phyloP scores from a whole-genome alignment of 2,888 invertebrate genomes.

The Dryocosmus kuriphilus region DNA sequence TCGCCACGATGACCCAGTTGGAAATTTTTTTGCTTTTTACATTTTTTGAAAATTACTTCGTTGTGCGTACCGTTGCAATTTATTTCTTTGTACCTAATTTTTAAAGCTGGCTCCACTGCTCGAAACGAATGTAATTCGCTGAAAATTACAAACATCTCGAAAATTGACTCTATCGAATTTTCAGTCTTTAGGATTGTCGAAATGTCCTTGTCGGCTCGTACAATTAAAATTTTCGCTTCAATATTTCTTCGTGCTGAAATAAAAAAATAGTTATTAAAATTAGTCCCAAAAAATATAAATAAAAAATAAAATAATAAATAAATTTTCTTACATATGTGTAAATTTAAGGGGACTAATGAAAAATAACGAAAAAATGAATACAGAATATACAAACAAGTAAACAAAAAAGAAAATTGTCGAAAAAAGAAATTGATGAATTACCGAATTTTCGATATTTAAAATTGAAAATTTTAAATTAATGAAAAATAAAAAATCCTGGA shows the following conservation, averaged over 20 bases:
- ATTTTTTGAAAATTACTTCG: conserved; percentile 64
- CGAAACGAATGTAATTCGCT: conserved; percentile 86
- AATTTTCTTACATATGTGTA: too few relatives aligned
- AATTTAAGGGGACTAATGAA: too few relatives aligned
- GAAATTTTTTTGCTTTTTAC: conserved; percentile 66
- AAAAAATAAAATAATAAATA: too few relatives aligned
- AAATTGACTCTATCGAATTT: conserved; percentile 79
- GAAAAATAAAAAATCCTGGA: too few relatives aligned
- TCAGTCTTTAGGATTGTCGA: conserved; percentile 78
- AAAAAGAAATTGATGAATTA: too few relatives aligned
- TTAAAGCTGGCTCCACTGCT: conserved; percentile 89
- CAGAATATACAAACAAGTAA: too few relatives aligned
- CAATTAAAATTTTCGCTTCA: conserved; percentile 80
- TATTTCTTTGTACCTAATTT: conserved; percentile 78
- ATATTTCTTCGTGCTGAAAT: conserved; percentile 58
- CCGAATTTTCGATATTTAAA: too few relatives aligned
- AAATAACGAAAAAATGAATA: too few relatives aligned
- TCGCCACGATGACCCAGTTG: conserved; percentile 79
- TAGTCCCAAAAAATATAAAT: conserved; percentile 3
- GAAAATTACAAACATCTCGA: conserved; percentile 85
- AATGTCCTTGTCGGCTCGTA: conserved; percentile 84
- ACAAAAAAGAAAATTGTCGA: too few relatives aligned
- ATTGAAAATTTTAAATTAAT: too few relatives aligned
- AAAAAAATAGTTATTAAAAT: conserved; percentile 41
- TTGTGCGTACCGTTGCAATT: conserved; percentile 73